Base-by-base conservation (phyloP, 1,140 invertebrate species). In the Arctopsyche grandis region DNA sequence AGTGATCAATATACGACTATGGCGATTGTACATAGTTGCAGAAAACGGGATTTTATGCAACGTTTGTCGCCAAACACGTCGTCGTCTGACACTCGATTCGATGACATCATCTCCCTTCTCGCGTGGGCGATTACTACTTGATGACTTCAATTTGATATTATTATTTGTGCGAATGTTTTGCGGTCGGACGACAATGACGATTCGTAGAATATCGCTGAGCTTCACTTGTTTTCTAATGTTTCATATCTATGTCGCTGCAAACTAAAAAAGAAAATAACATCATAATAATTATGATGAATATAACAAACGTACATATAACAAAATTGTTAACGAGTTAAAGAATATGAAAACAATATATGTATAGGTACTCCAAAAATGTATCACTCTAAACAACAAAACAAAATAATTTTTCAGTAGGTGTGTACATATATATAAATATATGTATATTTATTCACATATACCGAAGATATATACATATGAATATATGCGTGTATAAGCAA, bases 101-200 rank as follows among this genome's bases (percentile, higher is more conserved):
- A 66, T 66, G 63, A 66, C 63, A 66, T 66, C 63, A 66, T 66
- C 21, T 66, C 63, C 63, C 63, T 66, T 66, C 22, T 22, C 10
- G 58, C 1, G 63, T 66, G 63, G 63, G 63, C 63, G 63, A 66
- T 26, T 24, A 22, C 58, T 63, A n/a, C 29, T 38, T 66, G 63
- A 66, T 26, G 63, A 66, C 63, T 66, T 66, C 63, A 66, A 66
- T 26, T 24, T 26, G 22, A 66, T 26, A 66, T 10, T n/a, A n/a
- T 52, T 52, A 52, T 52, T 16, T 16, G 12, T 52, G 48, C 48
- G 10, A 52, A 52, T 16, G 48, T 52, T 52, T 52, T 12, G 10
- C 48, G 10, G 48, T 52, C 29, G 48, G 48, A 5, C 9, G 63
- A 66, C 63, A 26, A 22, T 66, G 63, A 12, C 63, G 22, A 66